Evolutionary conservation across 2,113 vertebrate genomes (phyloP).

Genomic region (Colistium nudipinnis): DNA sequence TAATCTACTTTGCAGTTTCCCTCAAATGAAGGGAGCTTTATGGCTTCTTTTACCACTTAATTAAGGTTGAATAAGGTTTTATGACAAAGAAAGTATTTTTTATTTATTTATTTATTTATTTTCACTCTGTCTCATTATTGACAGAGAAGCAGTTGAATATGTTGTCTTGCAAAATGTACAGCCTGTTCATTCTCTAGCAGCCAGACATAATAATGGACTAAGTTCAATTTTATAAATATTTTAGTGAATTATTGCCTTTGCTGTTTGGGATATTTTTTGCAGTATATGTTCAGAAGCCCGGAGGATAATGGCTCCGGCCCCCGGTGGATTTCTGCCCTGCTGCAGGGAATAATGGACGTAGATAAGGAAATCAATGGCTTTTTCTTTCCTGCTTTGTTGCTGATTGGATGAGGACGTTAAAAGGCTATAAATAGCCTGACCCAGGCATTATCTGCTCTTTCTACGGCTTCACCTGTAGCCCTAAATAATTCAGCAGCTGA

Average conservation of each 20-base stretch:
- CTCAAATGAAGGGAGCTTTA: too few species aligned
- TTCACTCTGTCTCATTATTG: too few species aligned
- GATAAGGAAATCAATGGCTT: slow-evolving; percentile 36
- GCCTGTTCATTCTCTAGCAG: background rate
- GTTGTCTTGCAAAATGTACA: background rate
- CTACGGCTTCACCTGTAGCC: slow-evolving; percentile 42
- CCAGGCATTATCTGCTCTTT: slow-evolving; percentile 36
- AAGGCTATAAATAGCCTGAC: slow-evolving; percentile 23
- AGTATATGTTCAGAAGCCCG: background rate
- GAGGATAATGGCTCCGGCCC: background rate
- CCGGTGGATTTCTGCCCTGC: background rate
- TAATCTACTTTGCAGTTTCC: too few species aligned
- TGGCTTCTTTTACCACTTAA: too few species aligned
- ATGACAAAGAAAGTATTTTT: too few species aligned
- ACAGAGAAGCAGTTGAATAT: too few species aligned
- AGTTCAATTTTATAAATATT: background rate
- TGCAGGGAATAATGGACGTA: slow-evolving; percentile 2
- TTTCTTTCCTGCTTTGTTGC: slow-evolving; percentile 18
- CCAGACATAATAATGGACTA: background rate
- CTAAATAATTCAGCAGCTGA: slow-evolving; percentile 74
- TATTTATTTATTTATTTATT: too few species aligned
- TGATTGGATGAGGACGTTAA: slow-evolving; percentile 5
- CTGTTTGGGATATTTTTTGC: background rate
- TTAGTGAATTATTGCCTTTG: too few species aligned
- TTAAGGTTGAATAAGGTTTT: too few species aligned